These are phyloP conservation scores for Cephus sareptanus DNA, from an alignment of 2,888 invertebrate species.

Conservation along the genomic window DNA sequence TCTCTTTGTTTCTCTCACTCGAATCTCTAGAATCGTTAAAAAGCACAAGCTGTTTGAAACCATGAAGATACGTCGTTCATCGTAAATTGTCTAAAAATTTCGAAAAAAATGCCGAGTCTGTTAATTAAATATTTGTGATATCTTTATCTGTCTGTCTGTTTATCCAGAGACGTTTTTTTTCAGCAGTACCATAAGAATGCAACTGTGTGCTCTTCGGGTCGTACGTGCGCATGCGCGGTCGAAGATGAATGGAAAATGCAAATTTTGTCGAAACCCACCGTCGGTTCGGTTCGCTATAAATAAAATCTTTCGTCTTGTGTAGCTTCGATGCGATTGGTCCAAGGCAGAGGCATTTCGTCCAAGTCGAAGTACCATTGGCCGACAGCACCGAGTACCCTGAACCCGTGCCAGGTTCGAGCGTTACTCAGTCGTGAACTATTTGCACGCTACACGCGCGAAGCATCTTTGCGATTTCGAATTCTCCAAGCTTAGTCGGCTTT, in stretches of 20 bases:
- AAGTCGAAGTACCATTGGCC: slow-evolving; percentile 9
- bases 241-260: slow-evolving; percentile 20
- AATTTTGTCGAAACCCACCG: slow-evolving; percentile 8
- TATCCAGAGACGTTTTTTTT: not conserved
- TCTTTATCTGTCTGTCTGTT: not conserved
- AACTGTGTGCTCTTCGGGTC: not conserved
- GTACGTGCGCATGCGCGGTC: not conserved
- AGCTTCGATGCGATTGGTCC: slow-evolving; percentile 11
- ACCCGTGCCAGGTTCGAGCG: slow-evolving; percentile 12
- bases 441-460: not conserved
- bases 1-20: not conserved
- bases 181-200: not conserved
- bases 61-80: too few relatives aligned
- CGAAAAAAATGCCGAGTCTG: not conserved
- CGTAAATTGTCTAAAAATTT: not conserved
- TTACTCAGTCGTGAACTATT: slow-evolving; percentile 3
- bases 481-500: not conserved
- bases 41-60: not conserved
- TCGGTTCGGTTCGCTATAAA: slow-evolving; percentile 15
- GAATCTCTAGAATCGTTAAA: not conserved
- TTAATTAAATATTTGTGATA: not conserved
- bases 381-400: slow-evolving; percentile 15
- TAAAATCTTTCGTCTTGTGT: slow-evolving; percentile 11
- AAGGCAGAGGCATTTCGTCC: slow-evolving; percentile 3
- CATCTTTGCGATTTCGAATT: slow-evolving; percentile 1